Evolutionary conservation across 2,113 vertebrate genomes (phyloP), one percentile per base, ranked within the genome.

Genomic region (Salvelinus alpinus): DNA sequence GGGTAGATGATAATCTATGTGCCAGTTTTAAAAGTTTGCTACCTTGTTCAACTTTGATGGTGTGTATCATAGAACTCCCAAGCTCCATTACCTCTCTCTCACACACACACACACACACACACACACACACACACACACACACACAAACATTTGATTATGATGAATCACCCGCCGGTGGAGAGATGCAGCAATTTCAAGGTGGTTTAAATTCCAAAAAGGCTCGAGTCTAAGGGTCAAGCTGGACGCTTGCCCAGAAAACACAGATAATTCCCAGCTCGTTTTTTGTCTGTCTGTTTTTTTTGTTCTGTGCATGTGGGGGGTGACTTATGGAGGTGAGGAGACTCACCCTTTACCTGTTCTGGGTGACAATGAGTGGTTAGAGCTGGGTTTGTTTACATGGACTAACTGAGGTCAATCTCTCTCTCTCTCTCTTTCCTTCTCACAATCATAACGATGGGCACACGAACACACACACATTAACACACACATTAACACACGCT

Each of bases 171-270:
- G 77, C 47, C 2, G 76, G 74, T 70, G 81, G 83, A 85, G 82
- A 75, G 79, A 86, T 72, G 85, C 78, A 74, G 86, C 85, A 86
- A 81, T 92, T 93, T 93, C 86, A 92, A 92, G 91, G 92, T 90
- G 89, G 88, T 91, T 92, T 88, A 90, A 91, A 89, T 93, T 91
- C 82, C 80, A 88, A 90, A 90, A 86, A 72, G 80, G 86, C n/a
- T 31, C 57, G 74, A 86, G 85, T 85, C 85, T 84, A n/a, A 54
- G 78, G 89, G 88, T 91, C 86, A 85, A 80, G 69, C 82, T 89
- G 88, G 88, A 90, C 70, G 72, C 77, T 13, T 72, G 86, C 86
- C 90, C 85, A 82, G 84, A 88, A 85, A 86, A 84, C 76, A 47
- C 25, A 62, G 4, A 71, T 78, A 80, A 82, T 81, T 68, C 74